Percentiles rank a stretch among this genome's conserved stretches.
Conservation (phyloP, 2,888 invertebrate genomes). For the Scaptomyza tumidula region DNA sequence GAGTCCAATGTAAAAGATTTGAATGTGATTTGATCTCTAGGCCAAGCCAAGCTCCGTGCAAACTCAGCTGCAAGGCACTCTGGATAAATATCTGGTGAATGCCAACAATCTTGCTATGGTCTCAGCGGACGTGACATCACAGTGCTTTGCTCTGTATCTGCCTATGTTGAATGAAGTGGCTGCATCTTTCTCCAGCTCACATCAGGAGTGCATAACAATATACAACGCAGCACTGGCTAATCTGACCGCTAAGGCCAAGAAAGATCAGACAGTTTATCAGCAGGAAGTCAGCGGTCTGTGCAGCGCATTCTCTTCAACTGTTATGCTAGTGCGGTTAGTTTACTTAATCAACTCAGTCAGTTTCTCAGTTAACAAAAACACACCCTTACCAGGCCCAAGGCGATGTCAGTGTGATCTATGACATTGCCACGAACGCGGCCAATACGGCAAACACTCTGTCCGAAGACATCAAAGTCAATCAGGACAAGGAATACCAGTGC, state of each 20-base stretch:
- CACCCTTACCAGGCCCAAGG: slow-evolving; percentile 52
- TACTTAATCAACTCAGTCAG: background rate
- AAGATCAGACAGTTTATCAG: slow-evolving; percentile 58
- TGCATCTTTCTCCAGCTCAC: slow-evolving; percentile 63
- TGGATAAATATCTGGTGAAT: slow-evolving; percentile 62
- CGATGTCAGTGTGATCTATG: slow-evolving; percentile 69
- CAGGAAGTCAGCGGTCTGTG: slow-evolving; percentile 58
- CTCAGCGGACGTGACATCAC: slow-evolving; percentile 49
- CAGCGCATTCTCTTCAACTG: slow-evolving; percentile 69
- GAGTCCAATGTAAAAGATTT: background rate
- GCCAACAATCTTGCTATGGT: slow-evolving; percentile 40
- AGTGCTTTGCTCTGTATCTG: slow-evolving; percentile 71
- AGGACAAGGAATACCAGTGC: slow-evolving; percentile 64
- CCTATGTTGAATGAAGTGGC: slow-evolving; percentile 70
- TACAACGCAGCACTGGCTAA: slow-evolving; percentile 55
- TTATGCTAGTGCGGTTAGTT: slow-evolving; percentile 66
- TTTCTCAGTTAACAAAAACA: background rate
- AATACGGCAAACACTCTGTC: slow-evolving; percentile 55
- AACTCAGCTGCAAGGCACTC: slow-evolving; percentile 48
- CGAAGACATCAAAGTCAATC: slow-evolving; percentile 49
- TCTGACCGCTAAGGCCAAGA: slow-evolving; percentile 51
- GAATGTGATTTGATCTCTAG: slow-evolving; percentile 29
- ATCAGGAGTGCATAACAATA: slow-evolving; percentile 61
- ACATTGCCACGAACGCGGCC: slow-evolving; percentile 67
- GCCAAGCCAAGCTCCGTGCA: slow-evolving; percentile 60